Evolutionary conservation across 2,113 vertebrate species (phyloP), one percentile per base, ranked within the genome.

Genomic region (Amazona vittata): DNA sequence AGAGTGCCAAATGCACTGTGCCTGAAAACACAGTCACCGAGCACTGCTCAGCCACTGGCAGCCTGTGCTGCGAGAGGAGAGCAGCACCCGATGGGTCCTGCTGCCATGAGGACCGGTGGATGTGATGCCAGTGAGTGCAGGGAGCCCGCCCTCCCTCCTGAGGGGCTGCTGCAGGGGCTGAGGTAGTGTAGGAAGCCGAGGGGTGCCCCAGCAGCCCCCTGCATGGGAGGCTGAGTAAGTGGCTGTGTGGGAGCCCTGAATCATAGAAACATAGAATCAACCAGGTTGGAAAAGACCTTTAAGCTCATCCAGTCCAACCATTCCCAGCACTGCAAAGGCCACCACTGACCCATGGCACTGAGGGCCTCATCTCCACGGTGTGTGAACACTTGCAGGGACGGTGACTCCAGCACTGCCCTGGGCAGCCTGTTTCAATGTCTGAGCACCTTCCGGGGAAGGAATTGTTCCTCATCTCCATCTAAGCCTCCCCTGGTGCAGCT

Each of bases 1-100:
- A 55, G 69, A 81, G 60, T 67, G 46, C 83, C 60, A 84, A 95
- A 71, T 4, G 24, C 80, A 80, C 85, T 9, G 33, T 69, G 85
- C 62, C 75, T 92, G 73, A 73, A 92, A 78, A 90, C 86, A 71
- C 46, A 22, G 26, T 50, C 88, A 91, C 63, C 53, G 33, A 47
- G 89, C 13, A 46, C 80, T 91, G 77, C 76, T 90, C 92, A 86
- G 86, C 83, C 94, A 69, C 88, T 74, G 83, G 52, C 67, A 93
- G 88, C 29, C 67, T 80, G 63, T 39, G 8, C 17, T 37, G 35
- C n/a, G 28, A 94, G n/a, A 77, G 31, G 9, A 92, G 10, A 92
- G 59, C 59, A 78, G 69, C 49, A 63, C 31, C 81, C 43, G 25
- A 67, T 49, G 31, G 50, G 19, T 49, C 18, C 74, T 59, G 41